Evolutionary conservation across 2,888 invertebrate genomes (phyloP), one percentile per base, ranked within the genome.

Genomic region (Drosophila monieri): DNA sequence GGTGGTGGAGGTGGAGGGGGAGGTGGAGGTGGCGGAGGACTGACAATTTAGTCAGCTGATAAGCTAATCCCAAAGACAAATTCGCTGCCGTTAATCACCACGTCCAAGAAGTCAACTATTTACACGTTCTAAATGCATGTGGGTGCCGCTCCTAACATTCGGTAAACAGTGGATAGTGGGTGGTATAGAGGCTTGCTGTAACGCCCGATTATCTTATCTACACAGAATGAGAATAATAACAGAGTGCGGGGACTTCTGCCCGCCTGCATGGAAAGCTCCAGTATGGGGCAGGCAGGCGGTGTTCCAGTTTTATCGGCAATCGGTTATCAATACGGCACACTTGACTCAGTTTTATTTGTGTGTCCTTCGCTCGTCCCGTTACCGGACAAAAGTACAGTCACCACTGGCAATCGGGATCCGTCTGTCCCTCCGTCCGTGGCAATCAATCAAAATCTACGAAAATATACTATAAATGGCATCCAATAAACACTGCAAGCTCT

Each of bases 281-380:
- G 27, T 2, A 9, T 0, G 27, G 27, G 27, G 27, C 1, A 8
- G 9, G 2, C 27, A 27, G 27, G 10, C 23, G 21, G 18, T 55
- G 68, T 68, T 68, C 69, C 65, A 68, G 41, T 58, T 66, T 58
- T 69, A 66, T 48, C 58, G 69, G 27, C 71, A 84, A 80, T 83
- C 86, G 80, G 84, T 74, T 84, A 80, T 84, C 79, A 80, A 84
- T 84, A 47, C 74, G 48, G 62, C 62, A 59, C 52, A 67, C 67
- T 67, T 59, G 67, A 68, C 60, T 69, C 51, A 57, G 37, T 47
- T 55, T 21, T 58, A 30, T 48, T 41, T 35, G 47, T 48, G 67
- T 60, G 85, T 86, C 80, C 87, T 80, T 84, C 80, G 67, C 10
- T 51, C 27, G 57, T 41, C 65, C 69, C 69, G 68, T 39, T 43